phyloP scores from a whole-genome alignment of 2,888 invertebrate species.

The Hemistola chrysoprasaria region DNA sequence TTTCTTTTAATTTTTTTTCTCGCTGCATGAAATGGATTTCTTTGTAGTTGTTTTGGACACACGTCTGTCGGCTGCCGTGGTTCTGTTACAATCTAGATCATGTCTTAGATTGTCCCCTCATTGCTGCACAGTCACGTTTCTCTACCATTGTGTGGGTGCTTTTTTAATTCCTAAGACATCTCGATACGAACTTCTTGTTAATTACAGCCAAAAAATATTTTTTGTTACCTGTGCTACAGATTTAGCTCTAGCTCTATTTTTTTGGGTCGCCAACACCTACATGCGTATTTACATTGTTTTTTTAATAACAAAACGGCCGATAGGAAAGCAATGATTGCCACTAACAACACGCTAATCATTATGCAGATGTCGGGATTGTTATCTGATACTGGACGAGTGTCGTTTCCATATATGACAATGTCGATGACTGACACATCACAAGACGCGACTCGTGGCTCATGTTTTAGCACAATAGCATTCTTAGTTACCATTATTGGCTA shows the following conservation, averaged over 20 bases:
- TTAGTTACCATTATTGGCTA: slow-evolving; percentile 47
- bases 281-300: slow-evolving; percentile 41
- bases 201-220: slow-evolving; percentile 62
- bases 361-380: slow-evolving; percentile 66
- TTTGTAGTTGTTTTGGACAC: slow-evolving; percentile 69
- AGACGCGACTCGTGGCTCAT: slow-evolving; percentile 32
- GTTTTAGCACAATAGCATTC: slow-evolving; percentile 58
- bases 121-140: slow-evolving; percentile 71
- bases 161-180: slow-evolving; percentile 64
- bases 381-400: slow-evolving; percentile 64
- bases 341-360: slow-evolving; percentile 60
- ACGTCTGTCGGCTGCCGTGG: slow-evolving; percentile 64
- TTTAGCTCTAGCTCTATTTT: slow-evolving; percentile 55
- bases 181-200: slow-evolving; percentile 65
- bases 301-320: slow-evolving; percentile 38
- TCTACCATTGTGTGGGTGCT: slow-evolving; percentile 63
- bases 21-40: slow-evolving; percentile 68
- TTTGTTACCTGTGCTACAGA: slow-evolving; percentile 38
- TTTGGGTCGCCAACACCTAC: slow-evolving; percentile 43
- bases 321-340: slow-evolving; percentile 65
- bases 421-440: slow-evolving; percentile 60
- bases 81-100: slow-evolving; percentile 75
- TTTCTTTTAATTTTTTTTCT: slow-evolving; percentile 53
- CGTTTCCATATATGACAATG: slow-evolving; percentile 58
- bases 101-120: slow-evolving; percentile 72